phyloP scores from a whole-genome alignment of 2,888 invertebrate species.

The Amblyteles armatorius region DNA sequence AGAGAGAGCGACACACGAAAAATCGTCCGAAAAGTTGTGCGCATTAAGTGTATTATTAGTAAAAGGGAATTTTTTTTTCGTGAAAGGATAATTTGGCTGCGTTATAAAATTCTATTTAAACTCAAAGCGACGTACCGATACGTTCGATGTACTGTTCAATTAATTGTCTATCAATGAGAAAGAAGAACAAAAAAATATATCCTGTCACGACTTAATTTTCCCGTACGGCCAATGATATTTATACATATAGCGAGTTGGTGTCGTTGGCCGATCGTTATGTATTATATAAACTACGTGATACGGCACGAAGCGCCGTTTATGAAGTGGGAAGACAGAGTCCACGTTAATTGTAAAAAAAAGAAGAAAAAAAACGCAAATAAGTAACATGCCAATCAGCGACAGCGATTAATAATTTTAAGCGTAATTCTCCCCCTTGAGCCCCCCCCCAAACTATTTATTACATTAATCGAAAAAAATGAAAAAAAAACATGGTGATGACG shows the following conservation, averaged over 20 bases:
- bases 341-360: conserved; percentile 52
- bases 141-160: not conserved
- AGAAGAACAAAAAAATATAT: conserved; percentile 14
- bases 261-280: conserved; percentile 71
- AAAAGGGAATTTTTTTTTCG: conserved; percentile 42
- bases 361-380: conserved; percentile 19
- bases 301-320: conserved; percentile 75
- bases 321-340: conserved; percentile 70
- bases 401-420: conserved; percentile 60
- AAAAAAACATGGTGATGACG: conserved; percentile 67
- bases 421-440: conserved; percentile 1
- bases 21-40: conserved; percentile 63
- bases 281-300: conserved; percentile 71
- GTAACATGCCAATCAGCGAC: conserved; percentile 56
- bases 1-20: conserved; percentile 12
- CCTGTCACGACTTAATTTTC: conserved; percentile 35
- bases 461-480: conserved; percentile 67
- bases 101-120: conserved; percentile 6
- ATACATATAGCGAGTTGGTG: conserved; percentile 70
- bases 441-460: conserved; percentile 62
- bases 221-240: conserved; percentile 64
- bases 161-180: not conserved
- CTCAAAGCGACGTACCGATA: not conserved
- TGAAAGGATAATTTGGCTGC: conserved; percentile 19
- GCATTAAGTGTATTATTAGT: conserved; percentile 67